Evolutionary conservation across 64 coral and sea anemone genomes (phyloP).

Genomic region (Acropora tenuis): DNA sequence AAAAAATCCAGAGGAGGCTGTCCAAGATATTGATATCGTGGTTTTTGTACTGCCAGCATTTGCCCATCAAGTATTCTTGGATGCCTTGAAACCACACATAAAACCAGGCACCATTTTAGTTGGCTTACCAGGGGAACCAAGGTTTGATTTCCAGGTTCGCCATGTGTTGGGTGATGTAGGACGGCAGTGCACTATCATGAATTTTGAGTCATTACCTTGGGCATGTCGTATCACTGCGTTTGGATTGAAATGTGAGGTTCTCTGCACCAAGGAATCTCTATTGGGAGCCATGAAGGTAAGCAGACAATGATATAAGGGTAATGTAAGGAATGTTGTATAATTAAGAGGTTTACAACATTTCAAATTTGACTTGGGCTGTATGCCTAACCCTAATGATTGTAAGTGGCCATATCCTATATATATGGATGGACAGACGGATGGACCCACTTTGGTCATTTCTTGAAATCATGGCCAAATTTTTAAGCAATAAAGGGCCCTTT

Average conservation of each 20-base stretch:
- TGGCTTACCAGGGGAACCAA: constrained; percentile 13
- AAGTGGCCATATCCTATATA: too few species aligned
- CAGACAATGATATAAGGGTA: neutral
- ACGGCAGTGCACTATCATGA: constrained; percentile 3
- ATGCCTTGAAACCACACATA: constrained; percentile 12
- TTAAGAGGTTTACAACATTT: too few species aligned
- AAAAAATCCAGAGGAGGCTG: constrained; percentile 36
- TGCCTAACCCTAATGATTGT: too few species aligned
- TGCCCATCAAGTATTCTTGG: constrained; percentile 24
- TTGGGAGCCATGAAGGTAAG: constrained; percentile 43
- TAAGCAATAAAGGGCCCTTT: too few species aligned
- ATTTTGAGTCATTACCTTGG: constrained; percentile 52
- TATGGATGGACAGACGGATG: too few species aligned
- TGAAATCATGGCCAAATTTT: too few species aligned
- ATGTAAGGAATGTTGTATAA: too few species aligned
- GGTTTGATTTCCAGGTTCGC: constrained; percentile 50
- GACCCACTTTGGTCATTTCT: too few species aligned
- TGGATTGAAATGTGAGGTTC: constrained; percentile 42
- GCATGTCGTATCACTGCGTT: constrained; percentile 50
- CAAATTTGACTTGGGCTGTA: too few species aligned
- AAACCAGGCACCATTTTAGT: constrained; percentile 37
- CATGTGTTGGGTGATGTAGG: constrained; percentile 4
- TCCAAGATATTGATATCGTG: constrained; percentile 22
- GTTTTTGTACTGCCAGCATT: constrained; percentile 46
- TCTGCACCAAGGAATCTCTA: constrained; percentile 49